A percentile compares a stretch with the other conserved stretches of the same genome.
Evolutionary conservation across 2,888 invertebrate genomes (phyloP).

Genomic region (Lampropteryx suffumata): DNA sequence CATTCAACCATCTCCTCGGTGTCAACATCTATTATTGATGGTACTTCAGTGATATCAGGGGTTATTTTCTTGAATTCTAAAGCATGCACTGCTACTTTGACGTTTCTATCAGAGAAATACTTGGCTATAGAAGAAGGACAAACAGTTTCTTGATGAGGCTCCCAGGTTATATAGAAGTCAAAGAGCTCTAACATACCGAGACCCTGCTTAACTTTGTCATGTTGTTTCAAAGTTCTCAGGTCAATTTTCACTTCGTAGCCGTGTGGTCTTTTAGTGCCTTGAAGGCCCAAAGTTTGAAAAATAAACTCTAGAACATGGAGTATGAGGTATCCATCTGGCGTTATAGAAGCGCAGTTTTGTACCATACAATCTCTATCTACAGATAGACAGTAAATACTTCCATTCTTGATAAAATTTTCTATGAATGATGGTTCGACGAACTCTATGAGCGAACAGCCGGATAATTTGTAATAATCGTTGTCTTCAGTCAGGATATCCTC

Average conservation of each 20-base stretch:
- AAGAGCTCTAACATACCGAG: conserved; percentile 56
- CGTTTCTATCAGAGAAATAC: conserved; percentile 59
- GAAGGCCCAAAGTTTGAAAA: conserved; percentile 71
- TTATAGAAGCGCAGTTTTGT: conserved; percentile 63
- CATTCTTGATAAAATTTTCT: conserved; percentile 64
- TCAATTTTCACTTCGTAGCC: conserved; percentile 62
- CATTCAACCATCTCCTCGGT: conserved; percentile 69
- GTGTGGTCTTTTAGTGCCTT: conserved; percentile 61
- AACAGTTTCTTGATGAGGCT: conserved; percentile 55
- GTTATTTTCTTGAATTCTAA: conserved; percentile 42
- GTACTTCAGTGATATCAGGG: conserved; percentile 57
- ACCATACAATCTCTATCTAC: conserved; percentile 59
- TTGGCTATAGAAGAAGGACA: conserved; percentile 75
- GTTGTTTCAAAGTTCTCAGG: conserved; percentile 51
- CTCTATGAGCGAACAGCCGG: conserved; percentile 53
- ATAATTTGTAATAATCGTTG: conserved; percentile 63
- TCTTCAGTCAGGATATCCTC: conserved; percentile 59
- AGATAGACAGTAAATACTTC: conserved; percentile 60
- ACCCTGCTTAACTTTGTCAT: conserved; percentile 45
- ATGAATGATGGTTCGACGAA: conserved; percentile 61
- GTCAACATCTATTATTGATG: conserved; percentile 56
- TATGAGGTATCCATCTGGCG: conserved; percentile 62
- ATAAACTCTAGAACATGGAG: conserved; percentile 57
- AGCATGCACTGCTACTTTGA: conserved; percentile 47
- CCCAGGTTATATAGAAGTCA: conserved; percentile 62